phyloP scores from a whole-genome alignment of 37 sponge, comb jelly and placozoan species.

The Crambe crambe region DNA sequence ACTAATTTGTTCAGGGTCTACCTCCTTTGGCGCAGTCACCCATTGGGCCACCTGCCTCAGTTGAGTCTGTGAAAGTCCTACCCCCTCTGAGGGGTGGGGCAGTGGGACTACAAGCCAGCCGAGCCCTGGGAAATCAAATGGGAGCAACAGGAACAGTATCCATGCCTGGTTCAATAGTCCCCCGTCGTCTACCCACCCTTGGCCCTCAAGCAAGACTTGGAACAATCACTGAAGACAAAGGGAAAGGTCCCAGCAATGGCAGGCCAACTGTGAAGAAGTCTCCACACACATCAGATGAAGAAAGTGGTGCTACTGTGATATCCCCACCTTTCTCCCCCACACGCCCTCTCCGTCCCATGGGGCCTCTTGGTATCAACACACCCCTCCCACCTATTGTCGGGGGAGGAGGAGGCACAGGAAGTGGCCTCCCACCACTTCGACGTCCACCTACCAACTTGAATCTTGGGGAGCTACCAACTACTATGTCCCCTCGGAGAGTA shows the following conservation, averaged over 20 bases:
- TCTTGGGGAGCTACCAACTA: background rate
- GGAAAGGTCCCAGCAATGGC: slow-evolving; percentile 57
- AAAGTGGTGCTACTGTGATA: background rate
- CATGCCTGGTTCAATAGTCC: slow-evolving; percentile 42
- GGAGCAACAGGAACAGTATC: background rate
- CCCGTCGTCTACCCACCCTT: slow-evolving; percentile 30
- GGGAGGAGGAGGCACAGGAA: background rate
- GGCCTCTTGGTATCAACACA: background rate
- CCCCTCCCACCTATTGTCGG: slow-evolving; percentile 27
- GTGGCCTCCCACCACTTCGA: background rate
- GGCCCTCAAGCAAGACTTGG: background rate
- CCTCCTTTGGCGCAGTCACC: slow-evolving; percentile 26
- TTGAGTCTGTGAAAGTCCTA: slow-evolving; percentile 5
- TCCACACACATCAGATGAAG: slow-evolving; percentile 54
- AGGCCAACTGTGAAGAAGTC: slow-evolving; percentile 43
- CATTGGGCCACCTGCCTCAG: background rate
- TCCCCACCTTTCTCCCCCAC: slow-evolving; percentile 14
- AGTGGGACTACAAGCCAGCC: slow-evolving; percentile 25
- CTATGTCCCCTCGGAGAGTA: slow-evolving; percentile 35
- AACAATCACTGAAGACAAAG: slow-evolving; percentile 5
- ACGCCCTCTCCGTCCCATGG: slow-evolving; percentile 21
- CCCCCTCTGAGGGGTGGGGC: slow-evolving; percentile 51
- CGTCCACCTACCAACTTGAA: background rate
- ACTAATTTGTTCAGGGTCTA: slow-evolving; percentile 55
- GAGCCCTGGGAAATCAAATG: slow-evolving; percentile 29